These are phyloP conservation scores for Bergia sp. DNA, from an alignment of 92 coral and sea anemone species.

Conservation along the genomic window DNA sequence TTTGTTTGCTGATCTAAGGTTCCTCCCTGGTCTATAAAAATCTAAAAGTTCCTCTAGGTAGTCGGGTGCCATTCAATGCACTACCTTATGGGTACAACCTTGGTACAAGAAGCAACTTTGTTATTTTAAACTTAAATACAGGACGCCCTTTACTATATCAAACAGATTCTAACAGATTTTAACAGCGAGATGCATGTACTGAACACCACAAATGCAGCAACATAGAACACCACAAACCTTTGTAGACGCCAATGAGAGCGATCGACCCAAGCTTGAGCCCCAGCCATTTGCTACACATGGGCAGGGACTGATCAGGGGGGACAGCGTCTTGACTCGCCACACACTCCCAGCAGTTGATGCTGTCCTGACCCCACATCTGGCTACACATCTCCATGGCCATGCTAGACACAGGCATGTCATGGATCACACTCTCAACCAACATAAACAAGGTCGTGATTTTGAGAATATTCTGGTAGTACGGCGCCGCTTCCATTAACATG, in stretches of 20 bases:
- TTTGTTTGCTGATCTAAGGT: no score
- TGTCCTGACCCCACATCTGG: constrained; percentile 94
- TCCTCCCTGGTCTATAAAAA: no score
- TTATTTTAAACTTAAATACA: no score
- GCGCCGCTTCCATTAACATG: constrained; percentile 75
- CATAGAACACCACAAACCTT: constrained; percentile 60
- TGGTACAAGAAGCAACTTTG: no score
- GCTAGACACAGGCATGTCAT: constrained; percentile 89
- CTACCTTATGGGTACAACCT: no score
- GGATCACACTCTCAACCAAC: constrained; percentile 79
- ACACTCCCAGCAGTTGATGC: constrained; percentile 96
- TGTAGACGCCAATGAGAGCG: constrained; percentile 88
- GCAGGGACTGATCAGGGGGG: constrained; percentile 70
- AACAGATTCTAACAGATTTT: no score
- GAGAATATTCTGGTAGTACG: constrained; percentile 84
- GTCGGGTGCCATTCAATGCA: no score
- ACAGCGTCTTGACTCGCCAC: constrained; percentile 56
- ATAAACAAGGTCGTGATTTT: constrained; percentile 81
- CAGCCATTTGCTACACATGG: constrained; percentile 77
- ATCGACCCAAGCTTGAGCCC: constrained; percentile 90
- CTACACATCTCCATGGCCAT: constrained; percentile 92
- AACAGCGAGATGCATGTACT: no score
- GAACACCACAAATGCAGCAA: neutral
- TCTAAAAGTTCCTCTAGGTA: no score
- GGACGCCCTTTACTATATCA: no score